Evolutionary conservation across 35 echinoderm and acorn worm genomes (phyloP), one percentile per base, ranked within the genome.

Genomic region (Chiridota heheva): DNA sequence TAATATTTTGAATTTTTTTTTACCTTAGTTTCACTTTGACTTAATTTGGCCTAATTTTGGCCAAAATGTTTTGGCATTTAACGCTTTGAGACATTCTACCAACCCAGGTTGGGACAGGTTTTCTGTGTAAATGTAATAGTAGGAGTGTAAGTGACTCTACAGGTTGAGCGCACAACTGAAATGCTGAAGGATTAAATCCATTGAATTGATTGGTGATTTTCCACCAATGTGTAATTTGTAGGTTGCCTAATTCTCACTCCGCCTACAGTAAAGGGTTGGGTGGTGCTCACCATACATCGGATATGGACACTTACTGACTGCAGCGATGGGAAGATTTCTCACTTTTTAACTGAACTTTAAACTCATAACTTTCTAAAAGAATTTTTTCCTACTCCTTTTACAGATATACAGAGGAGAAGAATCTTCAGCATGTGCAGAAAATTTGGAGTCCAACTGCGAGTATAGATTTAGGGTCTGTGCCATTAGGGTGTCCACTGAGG

Each of bases 401-500:
- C 81, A 98, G 95, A 80, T 91, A 35, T 98, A 98, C 85, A 59
- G 89, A 59, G 95, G 95, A 28, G 62, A 90, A 1, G 84, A 78
- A 51, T 88, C 80, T 18, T 57, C 63, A 27, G 64, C 65, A 67
- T 63, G 42, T 6, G 24, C 89, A 37, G 69, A 78, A 5, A 60
- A 82, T 67, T 74, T 98, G 42, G 62, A 72, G 55, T 85, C 90
- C 60, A 88, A 91, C 79, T 77, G 70, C 5, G 89, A 98, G 81
- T 91, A 98, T 69, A 59, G 89, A 53, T 70, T 98, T 41, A 79
- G 95, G 45, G 85, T 91, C 17, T 91, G 89, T 65, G 95, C 95
- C 41, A 72, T 98, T 13, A 72, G 95, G 12, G 64, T 88, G 24
- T 81, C 89, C 2, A 59, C 64, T 1, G 95, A 96, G 30, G 88